These are phyloP conservation scores for Darwinula stevensoni DNA, from an alignment of 2,888 invertebrate genomes.

Conservation along the genomic window DNA sequence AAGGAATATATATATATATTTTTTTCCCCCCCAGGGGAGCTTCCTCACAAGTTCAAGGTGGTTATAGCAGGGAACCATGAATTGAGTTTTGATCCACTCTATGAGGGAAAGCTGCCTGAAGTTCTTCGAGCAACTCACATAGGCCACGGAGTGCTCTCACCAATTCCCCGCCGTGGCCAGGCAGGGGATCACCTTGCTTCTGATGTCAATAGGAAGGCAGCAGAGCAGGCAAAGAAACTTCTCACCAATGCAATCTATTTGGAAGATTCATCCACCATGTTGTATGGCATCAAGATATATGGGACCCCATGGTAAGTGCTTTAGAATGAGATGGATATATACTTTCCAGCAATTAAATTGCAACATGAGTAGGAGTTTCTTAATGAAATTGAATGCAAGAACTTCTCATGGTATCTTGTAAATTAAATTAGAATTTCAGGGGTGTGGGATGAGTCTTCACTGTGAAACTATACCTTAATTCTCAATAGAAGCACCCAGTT, in stretches of 20 bases:
- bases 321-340: neutral
- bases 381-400: too few relatives aligned
- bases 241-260: conserved; percentile 46
- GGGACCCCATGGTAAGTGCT: conserved; percentile 42
- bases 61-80: conserved; percentile 67
- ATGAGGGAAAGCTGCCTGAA: neutral
- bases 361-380: too few relatives aligned
- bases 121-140: too few relatives aligned
- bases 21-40: conserved; percentile 18
- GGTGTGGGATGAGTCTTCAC: too few relatives aligned
- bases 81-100: conserved; percentile 40
- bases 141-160: too few relatives aligned
- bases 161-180: conserved; percentile 32
- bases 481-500: too few relatives aligned
- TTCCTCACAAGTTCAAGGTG: conserved; percentile 46
- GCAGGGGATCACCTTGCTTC: conserved; percentile 28
- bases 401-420: too few relatives aligned
- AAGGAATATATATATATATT: too few relatives aligned
- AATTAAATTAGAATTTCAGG: too few relatives aligned
- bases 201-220: conserved; percentile 32
- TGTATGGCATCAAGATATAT: conserved; percentile 45
- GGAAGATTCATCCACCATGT: conserved; percentile 31
- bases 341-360: too few relatives aligned
- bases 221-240: conserved; percentile 28
- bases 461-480: too few relatives aligned